A percentile compares a stretch with the other conserved stretches of the same genome.
Evolutionary conservation across 2,888 invertebrate species (phyloP).

Genomic region (Macropis europaea): DNA sequence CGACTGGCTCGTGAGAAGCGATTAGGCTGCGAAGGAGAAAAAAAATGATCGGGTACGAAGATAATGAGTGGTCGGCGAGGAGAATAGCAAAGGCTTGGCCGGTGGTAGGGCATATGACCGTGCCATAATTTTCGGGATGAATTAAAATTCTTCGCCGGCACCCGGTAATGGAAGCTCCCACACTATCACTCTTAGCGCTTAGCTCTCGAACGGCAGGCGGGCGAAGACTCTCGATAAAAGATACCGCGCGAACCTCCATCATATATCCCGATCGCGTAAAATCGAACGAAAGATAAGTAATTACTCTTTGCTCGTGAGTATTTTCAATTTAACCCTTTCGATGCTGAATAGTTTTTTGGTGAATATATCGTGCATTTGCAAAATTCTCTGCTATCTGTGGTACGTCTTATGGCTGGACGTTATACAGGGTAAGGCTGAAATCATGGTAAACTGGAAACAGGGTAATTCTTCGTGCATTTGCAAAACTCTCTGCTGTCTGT

Average conservation of each 20-base stretch:
- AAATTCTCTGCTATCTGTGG: too few relatives aligned
- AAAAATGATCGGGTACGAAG: slow-evolving; percentile 48
- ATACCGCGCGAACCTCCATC: background rate
- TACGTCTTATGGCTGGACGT: too few relatives aligned
- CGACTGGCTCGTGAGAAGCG: slow-evolving; percentile 62
- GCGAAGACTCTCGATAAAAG: slow-evolving; percentile 4
- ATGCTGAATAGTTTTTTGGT: too few relatives aligned
- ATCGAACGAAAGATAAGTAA: background rate
- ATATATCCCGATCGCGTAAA: background rate
- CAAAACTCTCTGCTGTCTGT: too few relatives aligned
- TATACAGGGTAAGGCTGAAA: too few relatives aligned
- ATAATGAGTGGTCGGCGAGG: slow-evolving; percentile 57
- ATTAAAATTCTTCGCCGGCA: slow-evolving; percentile 66
- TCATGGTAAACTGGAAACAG: too few relatives aligned
- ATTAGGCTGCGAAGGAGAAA: slow-evolving; percentile 44
- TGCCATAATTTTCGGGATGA: slow-evolving; percentile 68
- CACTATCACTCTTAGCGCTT: slow-evolving; percentile 4
- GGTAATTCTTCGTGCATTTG: too few relatives aligned
- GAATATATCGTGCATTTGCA: too few relatives aligned
- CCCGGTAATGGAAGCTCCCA: slow-evolving; percentile 50
- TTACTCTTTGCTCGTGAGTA: too few relatives aligned
- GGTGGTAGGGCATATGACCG: slow-evolving; percentile 52
- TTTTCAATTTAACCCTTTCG: too few relatives aligned
- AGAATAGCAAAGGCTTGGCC: slow-evolving; percentile 39
- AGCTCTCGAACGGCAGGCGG: background rate